phyloP scores from a whole-genome alignment of 2,113 vertebrate genomes.

The Eulemur macaco region DNA sequence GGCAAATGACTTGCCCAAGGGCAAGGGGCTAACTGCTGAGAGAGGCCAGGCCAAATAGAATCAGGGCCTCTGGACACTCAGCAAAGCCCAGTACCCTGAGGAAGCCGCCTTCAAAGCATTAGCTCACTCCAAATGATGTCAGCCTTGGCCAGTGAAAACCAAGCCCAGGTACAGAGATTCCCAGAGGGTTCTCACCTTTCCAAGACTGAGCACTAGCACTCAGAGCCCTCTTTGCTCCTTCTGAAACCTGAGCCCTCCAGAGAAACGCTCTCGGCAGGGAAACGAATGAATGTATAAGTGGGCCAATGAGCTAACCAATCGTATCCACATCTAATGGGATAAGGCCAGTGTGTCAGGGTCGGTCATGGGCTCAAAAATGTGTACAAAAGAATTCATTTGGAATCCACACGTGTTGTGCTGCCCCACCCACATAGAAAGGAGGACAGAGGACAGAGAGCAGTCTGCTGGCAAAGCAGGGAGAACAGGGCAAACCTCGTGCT shows the following conservation, averaged over 20 bases:
- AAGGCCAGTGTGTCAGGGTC: neutral
- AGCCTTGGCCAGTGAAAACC: neutral
- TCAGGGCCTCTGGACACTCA: neutral
- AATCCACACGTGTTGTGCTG: fast-evolving
- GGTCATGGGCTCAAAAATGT: neutral
- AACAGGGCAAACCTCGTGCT: fast-evolving
- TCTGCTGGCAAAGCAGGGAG: neutral
- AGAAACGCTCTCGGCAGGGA: neutral
- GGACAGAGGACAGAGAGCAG: neutral
- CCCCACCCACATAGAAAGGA: neutral
- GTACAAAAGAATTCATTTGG: neutral
- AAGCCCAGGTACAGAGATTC: neutral
- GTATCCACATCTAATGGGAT: neutral
- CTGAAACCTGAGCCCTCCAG: neutral
- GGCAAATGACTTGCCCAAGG: neutral
- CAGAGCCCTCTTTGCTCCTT: neutral
- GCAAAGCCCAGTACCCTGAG: neutral
- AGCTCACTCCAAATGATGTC: neutral
- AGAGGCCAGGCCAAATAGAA: neutral
- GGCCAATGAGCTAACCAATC: neutral
- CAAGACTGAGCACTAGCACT: too few species aligned
- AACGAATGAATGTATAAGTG: neutral
- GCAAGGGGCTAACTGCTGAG: neutral
- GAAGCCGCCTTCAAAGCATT: fast-evolving
- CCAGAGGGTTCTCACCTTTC: neutral